Conservation (phyloP, 53 echinoderm and acorn worm genomes). For the Actinopyga echinites region DNA sequence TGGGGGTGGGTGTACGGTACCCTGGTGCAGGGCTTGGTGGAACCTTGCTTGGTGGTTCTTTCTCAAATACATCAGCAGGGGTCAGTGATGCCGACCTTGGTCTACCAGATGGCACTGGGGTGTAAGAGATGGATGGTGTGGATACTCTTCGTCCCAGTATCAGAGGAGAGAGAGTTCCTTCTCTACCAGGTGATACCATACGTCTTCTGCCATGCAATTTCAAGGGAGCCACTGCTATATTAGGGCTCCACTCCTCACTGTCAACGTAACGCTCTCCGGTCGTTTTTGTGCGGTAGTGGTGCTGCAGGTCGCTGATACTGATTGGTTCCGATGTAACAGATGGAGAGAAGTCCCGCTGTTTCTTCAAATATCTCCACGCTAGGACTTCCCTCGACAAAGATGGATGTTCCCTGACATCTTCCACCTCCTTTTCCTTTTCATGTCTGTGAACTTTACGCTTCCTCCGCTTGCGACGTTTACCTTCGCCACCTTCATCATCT, state of each 20-base stretch:
- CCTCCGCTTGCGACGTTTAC: constrained; percentile 12
- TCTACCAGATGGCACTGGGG: constrained; percentile 18
- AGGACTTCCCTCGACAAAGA: constrained; percentile 25
- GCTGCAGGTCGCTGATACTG: constrained; percentile 9
- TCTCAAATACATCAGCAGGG: constrained; percentile 5
- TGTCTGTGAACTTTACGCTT: constrained; percentile 18
- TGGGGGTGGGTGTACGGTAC: constrained; percentile 22
- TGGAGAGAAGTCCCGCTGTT: constrained; percentile 28
- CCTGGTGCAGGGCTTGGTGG: constrained; percentile 14
- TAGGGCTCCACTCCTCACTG: constrained; percentile 9
- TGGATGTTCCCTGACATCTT: constrained; percentile 4
- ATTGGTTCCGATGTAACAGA: constrained; percentile 39
- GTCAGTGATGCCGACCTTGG: constrained; percentile 20
- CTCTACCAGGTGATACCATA: neutral
- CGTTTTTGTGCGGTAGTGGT: constrained; percentile 4
- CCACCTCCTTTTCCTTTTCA: neutral
- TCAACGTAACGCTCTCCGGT: constrained; percentile 19
- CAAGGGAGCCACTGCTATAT: constrained; percentile 8
- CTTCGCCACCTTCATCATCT: constrained; percentile 62
- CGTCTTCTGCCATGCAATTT: neutral
- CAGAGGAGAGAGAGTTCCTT: constrained; percentile 10
- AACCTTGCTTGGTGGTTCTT: neutral
- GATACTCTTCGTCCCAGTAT: constrained; percentile 15
- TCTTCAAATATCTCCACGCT: neutral
- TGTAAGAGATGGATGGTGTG: constrained; percentile 23